These are phyloP conservation scores for Heteractis magnifica DNA, from an alignment of 92 coral and sea anemone genomes.

Conservation along the genomic window DNA sequence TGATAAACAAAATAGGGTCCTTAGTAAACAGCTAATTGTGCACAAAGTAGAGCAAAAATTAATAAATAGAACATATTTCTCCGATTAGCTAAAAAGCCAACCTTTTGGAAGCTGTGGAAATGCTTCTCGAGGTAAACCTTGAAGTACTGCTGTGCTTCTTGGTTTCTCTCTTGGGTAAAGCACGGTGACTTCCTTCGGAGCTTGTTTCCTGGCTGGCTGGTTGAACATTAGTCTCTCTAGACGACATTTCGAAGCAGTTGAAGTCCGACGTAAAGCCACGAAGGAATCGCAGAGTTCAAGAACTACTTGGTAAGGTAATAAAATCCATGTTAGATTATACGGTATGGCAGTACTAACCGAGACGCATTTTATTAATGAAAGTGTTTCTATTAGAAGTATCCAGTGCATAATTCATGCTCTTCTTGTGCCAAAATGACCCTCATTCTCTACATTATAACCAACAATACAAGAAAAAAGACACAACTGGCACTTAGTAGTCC, in stretches of 20 bases:
- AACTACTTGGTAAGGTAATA: constrained; percentile 17
- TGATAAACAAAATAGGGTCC: constrained; percentile 12
- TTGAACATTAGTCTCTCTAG: constrained; percentile 12
- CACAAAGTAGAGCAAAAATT: neutral
- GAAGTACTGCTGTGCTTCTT: constrained; percentile 24
- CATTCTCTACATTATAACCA: neutral
- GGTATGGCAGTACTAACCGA: constrained; percentile 3
- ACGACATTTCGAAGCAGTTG: constrained; percentile 9
- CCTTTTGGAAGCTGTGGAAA: constrained; percentile 43
- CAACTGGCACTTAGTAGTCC: neutral
- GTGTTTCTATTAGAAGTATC: neutral
- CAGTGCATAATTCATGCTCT: neutral
- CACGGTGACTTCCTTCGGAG: constrained; percentile 29
- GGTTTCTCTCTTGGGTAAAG: constrained; percentile 24
- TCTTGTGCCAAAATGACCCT: neutral
- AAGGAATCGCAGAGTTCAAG: constrained; percentile 20
- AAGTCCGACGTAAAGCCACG: neutral
- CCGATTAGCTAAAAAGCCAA: constrained; percentile 3
- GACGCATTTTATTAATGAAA: neutral
- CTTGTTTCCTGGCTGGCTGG: constrained; percentile 20
- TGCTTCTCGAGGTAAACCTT: constrained; percentile 28
- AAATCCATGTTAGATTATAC: constrained; percentile 8
- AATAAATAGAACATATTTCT: neutral
- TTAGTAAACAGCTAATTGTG: constrained; percentile 4
- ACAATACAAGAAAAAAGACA: neutral